Conservation (phyloP, 2,113 vertebrate genomes). For the Nycticebus coucang region DNA sequence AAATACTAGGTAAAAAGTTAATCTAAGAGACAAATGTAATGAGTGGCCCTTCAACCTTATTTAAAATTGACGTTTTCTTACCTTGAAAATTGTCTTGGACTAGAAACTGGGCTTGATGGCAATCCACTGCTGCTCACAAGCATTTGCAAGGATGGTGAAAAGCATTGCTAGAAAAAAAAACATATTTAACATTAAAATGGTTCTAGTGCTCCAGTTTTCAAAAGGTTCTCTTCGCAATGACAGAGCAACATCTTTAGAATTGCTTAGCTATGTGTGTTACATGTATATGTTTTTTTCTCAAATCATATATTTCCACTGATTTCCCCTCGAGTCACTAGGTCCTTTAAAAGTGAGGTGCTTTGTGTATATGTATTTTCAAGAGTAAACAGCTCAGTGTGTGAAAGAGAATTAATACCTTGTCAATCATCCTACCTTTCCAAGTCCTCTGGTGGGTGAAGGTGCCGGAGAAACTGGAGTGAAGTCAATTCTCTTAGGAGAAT, state of each 20-base stretch:
- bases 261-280: not conserved
- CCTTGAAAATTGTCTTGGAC: constrained; percentile 93
- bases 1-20: not conserved
- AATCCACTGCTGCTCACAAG: constrained; percentile 95
- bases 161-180: constrained; percentile 90
- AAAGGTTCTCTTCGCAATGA: constrained; percentile 54
- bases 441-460: constrained; percentile 96
- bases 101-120: constrained; percentile 93
- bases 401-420: constrained; percentile 19
- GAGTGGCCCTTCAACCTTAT: not conserved
- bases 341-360: not conserved
- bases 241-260: constrained; percentile 22
- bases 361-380: not conserved
- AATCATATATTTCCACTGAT: constrained; percentile 25
- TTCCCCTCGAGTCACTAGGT: constrained; percentile 27
- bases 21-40: constrained; percentile 10
- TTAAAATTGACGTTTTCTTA: constrained; percentile 77
- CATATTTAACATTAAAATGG: constrained; percentile 27
- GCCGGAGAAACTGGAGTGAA: constrained; percentile 98
- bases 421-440: constrained; percentile 92
- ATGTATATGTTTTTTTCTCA: not conserved
- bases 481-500: constrained; percentile 97
- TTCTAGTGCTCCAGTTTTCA: constrained; percentile 47
- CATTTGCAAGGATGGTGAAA: constrained; percentile 97
- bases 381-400: not conserved